A percentile compares a stretch with the other conserved stretches of the same genome.
Conservation (phyloP, 2,113 vertebrate species). For the Herpetotheres cachinnans region DNA sequence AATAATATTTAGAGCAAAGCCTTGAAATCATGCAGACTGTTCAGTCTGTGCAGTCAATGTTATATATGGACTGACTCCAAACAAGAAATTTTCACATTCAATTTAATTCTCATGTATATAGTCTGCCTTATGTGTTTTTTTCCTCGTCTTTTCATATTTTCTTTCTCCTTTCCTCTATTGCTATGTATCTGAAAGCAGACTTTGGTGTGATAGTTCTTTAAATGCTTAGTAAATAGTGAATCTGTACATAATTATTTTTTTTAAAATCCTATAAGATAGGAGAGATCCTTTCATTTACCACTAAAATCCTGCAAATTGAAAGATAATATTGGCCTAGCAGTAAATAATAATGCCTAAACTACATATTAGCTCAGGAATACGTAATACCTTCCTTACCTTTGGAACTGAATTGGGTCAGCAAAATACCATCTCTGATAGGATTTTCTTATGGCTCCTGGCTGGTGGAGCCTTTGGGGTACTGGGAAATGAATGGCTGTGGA, state of each 20-base stretch:
- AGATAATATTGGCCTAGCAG: neutral
- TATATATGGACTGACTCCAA: neutral
- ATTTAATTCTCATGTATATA: neutral
- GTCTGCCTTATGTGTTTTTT: neutral
- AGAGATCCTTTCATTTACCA: neutral
- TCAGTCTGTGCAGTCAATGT: neutral
- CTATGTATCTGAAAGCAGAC: neutral
- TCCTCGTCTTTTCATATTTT: neutral
- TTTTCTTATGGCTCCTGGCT: neutral
- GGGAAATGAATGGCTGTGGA: neutral
- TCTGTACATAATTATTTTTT: neutral
- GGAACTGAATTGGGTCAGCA: neutral
- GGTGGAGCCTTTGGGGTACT: neutral
- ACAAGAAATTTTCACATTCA: neutral
- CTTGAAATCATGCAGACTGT: neutral
- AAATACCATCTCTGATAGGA: neutral
- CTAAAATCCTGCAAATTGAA: neutral
- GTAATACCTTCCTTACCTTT: neutral
- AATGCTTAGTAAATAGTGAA: neutral
- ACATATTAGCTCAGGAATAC: neutral
- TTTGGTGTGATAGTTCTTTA: neutral
- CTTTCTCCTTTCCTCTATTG: neutral
- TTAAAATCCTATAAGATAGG: neutral
- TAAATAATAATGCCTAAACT: neutral
- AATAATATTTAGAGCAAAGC: neutral